Percentiles rank a stretch among this genome's conserved stretches.
Evolutionary conservation across 30 jellyfish, hydroid and myxozoan genomes (phyloP).

Genomic region (Aurelia aurita complex sp. Pacific): DNA sequence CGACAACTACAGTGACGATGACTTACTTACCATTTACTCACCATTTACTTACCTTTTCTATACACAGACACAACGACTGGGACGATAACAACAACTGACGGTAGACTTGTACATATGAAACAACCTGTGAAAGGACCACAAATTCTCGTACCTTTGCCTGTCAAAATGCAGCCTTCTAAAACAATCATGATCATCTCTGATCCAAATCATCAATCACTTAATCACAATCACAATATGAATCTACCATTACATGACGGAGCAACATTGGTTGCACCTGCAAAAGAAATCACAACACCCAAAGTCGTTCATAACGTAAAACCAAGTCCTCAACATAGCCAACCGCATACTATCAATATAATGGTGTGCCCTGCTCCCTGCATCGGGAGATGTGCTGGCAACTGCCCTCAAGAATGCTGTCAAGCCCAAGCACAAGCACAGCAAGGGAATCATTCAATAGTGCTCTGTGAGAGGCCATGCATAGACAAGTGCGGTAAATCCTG

Average conservation of each 20-base stretch:
- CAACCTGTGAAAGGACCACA: constrained; percentile 19
- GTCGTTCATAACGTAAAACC: constrained; percentile 38
- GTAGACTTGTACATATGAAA: constrained; percentile 27
- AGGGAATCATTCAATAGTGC: constrained; percentile 41
- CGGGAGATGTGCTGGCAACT: constrained; percentile 73
- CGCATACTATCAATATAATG: constrained; percentile 33
- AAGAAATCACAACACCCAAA: constrained; percentile 7
- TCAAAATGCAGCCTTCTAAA: constrained; percentile 27
- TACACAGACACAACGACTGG: constrained; percentile 25
- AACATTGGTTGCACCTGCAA: constrained; percentile 9
- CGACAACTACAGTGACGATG: no score
- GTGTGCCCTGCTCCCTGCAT: constrained; percentile 67
- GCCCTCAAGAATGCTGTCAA: constrained; percentile 79
- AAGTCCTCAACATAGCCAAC: constrained; percentile 1
- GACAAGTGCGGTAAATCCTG: constrained; percentile 41
- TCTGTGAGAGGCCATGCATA: constrained; percentile 62
- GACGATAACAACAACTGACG: constrained; percentile 38
- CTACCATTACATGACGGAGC: not conserved
- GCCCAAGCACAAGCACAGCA: constrained; percentile 47
- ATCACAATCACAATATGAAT: not conserved
- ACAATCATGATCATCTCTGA: constrained; percentile 10
- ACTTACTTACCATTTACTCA: no score
- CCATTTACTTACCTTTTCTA: not conserved
- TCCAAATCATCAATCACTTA: constrained; percentile 1
- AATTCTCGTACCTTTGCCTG: constrained; percentile 14